Conservation (phyloP, 2,888 invertebrate genomes). For the Cephus pygmeus region DNA sequence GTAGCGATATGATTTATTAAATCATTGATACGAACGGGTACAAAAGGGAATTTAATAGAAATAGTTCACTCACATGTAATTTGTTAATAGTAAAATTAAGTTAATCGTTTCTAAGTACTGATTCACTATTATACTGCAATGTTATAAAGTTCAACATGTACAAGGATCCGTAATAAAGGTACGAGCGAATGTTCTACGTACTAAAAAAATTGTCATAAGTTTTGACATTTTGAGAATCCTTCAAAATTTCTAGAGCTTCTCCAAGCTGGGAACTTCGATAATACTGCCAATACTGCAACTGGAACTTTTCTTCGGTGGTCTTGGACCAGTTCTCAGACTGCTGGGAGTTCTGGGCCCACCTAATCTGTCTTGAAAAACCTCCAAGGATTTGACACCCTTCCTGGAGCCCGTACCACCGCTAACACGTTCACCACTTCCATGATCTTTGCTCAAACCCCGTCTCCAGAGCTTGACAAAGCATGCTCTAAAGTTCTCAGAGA, state of each 20-base stretch:
- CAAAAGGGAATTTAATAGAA: background rate
- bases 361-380: constrained; percentile 50
- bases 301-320: constrained; percentile 52
- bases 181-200: background rate
- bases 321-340: constrained; percentile 38
- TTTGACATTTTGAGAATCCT: background rate
- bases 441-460: constrained; percentile 27
- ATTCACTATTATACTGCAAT: background rate
- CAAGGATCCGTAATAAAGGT: background rate
- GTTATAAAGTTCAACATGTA: background rate
- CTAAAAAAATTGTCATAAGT: background rate
- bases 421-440: constrained; percentile 37
- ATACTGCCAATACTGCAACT: constrained; percentile 59
- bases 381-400: constrained; percentile 41
- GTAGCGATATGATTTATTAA: background rate
- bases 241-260: constrained; percentile 41
- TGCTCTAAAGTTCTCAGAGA: constrained; percentile 69
- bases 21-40: background rate
- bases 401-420: constrained; percentile 36
- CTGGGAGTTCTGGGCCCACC: constrained; percentile 40
- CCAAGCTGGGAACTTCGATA: constrained; percentile 56
- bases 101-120: background rate
- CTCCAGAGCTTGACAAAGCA: constrained; percentile 66
- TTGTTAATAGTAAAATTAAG: background rate
- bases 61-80: background rate